Evolutionary conservation across 2,888 invertebrate genomes (phyloP), one percentile per base, ranked within the genome.

Genomic region (Cephalotes varians): DNA sequence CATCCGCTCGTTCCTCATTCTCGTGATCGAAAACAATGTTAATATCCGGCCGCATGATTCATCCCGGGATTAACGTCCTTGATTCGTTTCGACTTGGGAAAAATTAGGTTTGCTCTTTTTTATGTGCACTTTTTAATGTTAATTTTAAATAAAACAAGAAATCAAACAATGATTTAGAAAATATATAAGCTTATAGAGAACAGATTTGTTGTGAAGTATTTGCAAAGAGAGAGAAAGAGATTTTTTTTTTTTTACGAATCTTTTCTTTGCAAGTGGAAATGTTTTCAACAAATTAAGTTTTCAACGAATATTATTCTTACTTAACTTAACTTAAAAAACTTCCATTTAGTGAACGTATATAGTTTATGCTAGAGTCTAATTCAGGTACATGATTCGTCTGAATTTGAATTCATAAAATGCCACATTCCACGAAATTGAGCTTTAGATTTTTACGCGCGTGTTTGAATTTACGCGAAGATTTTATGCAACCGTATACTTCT

Each of bases 11-110:
- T 54, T 21, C 40, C 37, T 47, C 18, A 47, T 58, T 79, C 58
- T 31, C 56, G 80, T 7, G 49, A 73, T 73, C 60, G 67, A 65
- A 37, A 79, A 49, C 65, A 67, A 73, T 83, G 67, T 69, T 81
- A 62, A 67, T 67, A 74, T 74, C 54, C 73, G 40, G 44, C 18
- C 18, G 21, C 60, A 18, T 74, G 51, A 73, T 83, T 74, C 69
- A 74, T 51, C 49, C 12, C 25, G n/a, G 18, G 31, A 65, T 65
- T 56, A 31, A 65, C 54, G 58, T 25, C 31, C 65, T 49, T 58
- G 71, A 80, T 47, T 47, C 47, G 28, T 49, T 74, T 21, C 15
- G 15, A 28, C 1, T 12, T n/a, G 15, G n/a, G 5, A 47, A 25
- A 21, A 44, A 31, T 69, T 69, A 7, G 7, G 5, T 34, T 25